Evolutionary conservation across 2,113 vertebrate genomes (phyloP).

Genomic region (Pelodiscus sinensis): DNA sequence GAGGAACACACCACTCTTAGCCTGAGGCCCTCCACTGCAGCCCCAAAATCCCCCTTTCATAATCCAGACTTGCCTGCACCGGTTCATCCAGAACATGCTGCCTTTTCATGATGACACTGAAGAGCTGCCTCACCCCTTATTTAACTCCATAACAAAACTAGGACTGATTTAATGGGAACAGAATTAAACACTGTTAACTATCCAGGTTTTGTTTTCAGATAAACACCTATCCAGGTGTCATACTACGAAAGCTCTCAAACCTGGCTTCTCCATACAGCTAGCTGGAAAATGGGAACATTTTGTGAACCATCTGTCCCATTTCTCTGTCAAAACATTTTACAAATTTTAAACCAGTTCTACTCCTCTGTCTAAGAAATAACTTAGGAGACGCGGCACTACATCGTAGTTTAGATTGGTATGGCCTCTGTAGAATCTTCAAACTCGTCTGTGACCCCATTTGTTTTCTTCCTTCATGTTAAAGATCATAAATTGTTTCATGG

Average conservation of each 20-base stretch:
- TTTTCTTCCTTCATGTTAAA: constrained; percentile 30
- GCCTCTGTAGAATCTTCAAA: neutral
- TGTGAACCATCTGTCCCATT: neutral
- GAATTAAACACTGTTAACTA: neutral
- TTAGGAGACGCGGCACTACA: neutral
- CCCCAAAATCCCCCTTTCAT: too few species aligned
- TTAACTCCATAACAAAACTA: neutral
- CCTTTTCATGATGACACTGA: neutral
- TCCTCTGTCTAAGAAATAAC: neutral
- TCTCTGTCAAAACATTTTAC: neutral
- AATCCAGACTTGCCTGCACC: neutral
- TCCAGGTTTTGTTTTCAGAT: neutral
- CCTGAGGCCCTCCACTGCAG: too few species aligned
- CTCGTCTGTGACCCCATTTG: neutral
- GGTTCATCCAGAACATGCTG: neutral
- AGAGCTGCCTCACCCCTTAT: neutral
- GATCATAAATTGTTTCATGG: constrained; percentile 39
- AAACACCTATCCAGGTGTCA: neutral
- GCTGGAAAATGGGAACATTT: neutral
- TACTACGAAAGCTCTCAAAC: neutral
- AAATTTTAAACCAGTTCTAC: neutral
- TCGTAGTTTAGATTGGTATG: neutral
- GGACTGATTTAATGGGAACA: neutral
- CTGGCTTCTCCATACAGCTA: neutral
- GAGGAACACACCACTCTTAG: too few species aligned